Evolutionary conservation across 2,797 vertebrate species (phyloP).

Genomic region (Lerista edwardsae): DNA sequence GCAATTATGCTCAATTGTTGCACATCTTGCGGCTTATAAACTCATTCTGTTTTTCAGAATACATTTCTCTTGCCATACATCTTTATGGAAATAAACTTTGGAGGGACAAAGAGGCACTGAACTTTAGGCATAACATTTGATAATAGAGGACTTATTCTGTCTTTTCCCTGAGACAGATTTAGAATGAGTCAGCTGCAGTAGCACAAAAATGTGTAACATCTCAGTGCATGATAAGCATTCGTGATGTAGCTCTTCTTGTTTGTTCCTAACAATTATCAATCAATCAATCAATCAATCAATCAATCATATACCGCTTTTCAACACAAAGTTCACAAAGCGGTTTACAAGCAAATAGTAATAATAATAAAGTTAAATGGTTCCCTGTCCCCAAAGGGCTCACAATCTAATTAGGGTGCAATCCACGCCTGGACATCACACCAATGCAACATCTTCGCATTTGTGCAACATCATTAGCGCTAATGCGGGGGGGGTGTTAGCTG

Average conservation of each 20-base stretch:
- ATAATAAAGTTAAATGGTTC: too few relatives aligned
- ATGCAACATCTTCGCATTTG: too few relatives aligned
- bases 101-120: constrained; percentile 33
- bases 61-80: constrained; percentile 38
- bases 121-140: neutral
- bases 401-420: too few relatives aligned
- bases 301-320: too few relatives aligned
- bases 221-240: neutral
- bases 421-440: too few relatives aligned
- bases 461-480: too few relatives aligned
- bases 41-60: constrained; percentile 27
- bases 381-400: too few relatives aligned
- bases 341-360: too few relatives aligned
- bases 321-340: too few relatives aligned
- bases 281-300: too few relatives aligned
- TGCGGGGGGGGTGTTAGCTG: too few relatives aligned
- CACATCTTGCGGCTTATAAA: constrained; percentile 41
- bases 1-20: neutral
- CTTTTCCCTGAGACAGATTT: neutral
- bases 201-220: neutral
- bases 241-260: neutral
- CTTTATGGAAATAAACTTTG: constrained; percentile 19
- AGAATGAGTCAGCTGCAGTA: constrained; percentile 14
- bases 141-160: constrained; percentile 24
- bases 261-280: too few relatives aligned